Conservation (phyloP, 2,888 invertebrate species). For the Nyleta sp. region DNA sequence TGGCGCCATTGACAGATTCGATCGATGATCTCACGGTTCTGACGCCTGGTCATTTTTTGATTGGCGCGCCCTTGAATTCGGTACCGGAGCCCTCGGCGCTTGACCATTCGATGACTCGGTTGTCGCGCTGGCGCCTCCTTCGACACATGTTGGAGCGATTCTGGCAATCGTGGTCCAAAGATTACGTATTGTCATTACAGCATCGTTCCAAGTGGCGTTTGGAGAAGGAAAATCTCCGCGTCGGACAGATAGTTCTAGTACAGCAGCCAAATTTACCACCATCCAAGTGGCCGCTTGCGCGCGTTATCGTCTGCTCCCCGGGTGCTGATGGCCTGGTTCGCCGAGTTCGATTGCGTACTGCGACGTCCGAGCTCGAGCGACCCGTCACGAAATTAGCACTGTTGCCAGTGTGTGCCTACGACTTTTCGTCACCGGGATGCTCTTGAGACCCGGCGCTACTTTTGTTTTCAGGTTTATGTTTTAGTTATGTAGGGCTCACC, state of each 20-base stretch:
- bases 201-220: slow-evolving; percentile 7
- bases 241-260: slow-evolving; percentile 20
- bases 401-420: no score
- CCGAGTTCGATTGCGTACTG: no score
- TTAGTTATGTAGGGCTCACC: no score
- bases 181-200: neutral
- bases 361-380: no score
- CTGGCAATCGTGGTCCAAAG: slow-evolving; percentile 3
- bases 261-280: neutral
- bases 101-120: neutral
- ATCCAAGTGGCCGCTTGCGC: slow-evolving; percentile 23
- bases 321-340: no score
- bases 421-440: no score
- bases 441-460: no score
- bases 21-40: neutral
- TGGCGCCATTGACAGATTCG: neutral
- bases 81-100: neutral
- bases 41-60: no score
- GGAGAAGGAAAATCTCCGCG: neutral
- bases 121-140: slow-evolving; percentile 3
- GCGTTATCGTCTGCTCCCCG: no score
- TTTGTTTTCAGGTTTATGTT: no score
- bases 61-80: neutral
- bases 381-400: no score
- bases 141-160: neutral